A percentile compares a stretch with the other conserved stretches of the same genome.
phyloP scores from a whole-genome alignment of 2,113 vertebrate species.

The Cromileptes altivelis region DNA sequence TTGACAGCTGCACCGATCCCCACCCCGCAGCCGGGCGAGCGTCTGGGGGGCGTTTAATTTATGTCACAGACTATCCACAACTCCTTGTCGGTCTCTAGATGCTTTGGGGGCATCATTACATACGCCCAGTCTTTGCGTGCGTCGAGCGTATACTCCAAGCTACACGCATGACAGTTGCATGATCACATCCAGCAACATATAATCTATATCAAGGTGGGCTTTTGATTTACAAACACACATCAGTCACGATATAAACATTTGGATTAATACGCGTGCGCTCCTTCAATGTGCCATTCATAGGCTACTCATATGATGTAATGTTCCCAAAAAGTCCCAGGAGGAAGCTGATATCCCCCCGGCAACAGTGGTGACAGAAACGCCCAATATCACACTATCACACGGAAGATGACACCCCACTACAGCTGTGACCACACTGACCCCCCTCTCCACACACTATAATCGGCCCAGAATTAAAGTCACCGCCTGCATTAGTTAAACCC shows the following conservation, averaged over 20 bases:
- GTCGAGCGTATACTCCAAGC: slow-evolving; percentile 26
- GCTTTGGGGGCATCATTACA: slow-evolving; percentile 47
- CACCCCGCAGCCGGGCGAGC: slow-evolving; percentile 63
- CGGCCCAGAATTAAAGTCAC: slow-evolving; percentile 30
- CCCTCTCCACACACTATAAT: slow-evolving; percentile 3
- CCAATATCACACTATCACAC: slow-evolving; percentile 50
- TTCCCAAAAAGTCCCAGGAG: slow-evolving; percentile 79
- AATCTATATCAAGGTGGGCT: neutral
- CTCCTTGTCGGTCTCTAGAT: slow-evolving; percentile 23
- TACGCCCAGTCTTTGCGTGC: slow-evolving; percentile 66
- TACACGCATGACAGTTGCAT: slow-evolving; percentile 53
- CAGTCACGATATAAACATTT: neutral
- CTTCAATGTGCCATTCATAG: slow-evolving; percentile 44
- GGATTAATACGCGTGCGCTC: slow-evolving; percentile 13
- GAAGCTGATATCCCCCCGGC: slow-evolving; percentile 67
- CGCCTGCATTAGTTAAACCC: slow-evolving; percentile 1
- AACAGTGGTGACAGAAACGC: slow-evolving; percentile 75
- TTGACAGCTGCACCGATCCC: slow-evolving; percentile 79
- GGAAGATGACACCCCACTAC: slow-evolving; percentile 47
- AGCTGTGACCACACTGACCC: slow-evolving; percentile 40
- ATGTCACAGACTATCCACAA: slow-evolving; percentile 58
- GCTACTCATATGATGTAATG: slow-evolving; percentile 84
- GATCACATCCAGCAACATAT: slow-evolving; percentile 27
- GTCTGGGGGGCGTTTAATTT: slow-evolving; percentile 45
- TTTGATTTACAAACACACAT: neutral